Percentiles rank a stretch among this genome's conserved stretches.
Conservation (phyloP, 1,140 invertebrate species). For the Campoletis sonorensis region DNA sequence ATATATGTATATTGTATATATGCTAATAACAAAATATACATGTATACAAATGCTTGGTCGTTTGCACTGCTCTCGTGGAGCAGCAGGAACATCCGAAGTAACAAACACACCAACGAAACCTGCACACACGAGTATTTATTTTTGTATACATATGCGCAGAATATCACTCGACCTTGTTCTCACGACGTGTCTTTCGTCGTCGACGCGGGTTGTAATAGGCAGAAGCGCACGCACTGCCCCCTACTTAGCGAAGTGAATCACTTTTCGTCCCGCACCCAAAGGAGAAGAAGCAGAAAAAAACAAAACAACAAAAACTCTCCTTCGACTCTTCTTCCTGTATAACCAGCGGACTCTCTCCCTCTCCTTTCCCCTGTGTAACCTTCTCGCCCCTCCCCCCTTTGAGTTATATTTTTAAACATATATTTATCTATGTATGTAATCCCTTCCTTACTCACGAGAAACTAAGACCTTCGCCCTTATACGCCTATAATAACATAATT, state of each 20-base stretch:
- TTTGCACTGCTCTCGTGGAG: conserved; percentile 53
- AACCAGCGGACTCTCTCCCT: neutral
- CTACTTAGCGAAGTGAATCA: conserved; percentile 47
- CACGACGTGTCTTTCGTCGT: conserved; percentile 43
- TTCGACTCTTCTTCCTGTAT: conserved; percentile 9
- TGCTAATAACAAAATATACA: conserved; percentile 5
- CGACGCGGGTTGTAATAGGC: conserved; percentile 27
- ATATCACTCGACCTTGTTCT: conserved; percentile 50
- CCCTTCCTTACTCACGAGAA: neutral
- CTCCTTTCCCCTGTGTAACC: too few relatives aligned
- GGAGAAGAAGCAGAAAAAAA: neutral
- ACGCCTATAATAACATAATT: conserved; percentile 9
- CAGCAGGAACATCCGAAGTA: conserved; percentile 34
- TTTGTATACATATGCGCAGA: conserved; percentile 9
- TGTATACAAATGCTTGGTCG: neutral
- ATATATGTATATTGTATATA: too few relatives aligned
- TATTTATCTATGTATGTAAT: neutral
- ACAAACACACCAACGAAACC: conserved; percentile 3
- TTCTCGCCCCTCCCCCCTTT: too few relatives aligned
- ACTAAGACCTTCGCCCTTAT: conserved; percentile 12
- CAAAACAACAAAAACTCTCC: neutral
- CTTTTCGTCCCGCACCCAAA: conserved; percentile 23
- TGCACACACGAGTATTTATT: neutral
- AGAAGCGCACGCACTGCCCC: conserved; percentile 35
- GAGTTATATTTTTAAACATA: too few relatives aligned